These are phyloP conservation scores for Panthera leo DNA, from an alignment of 2,113 vertebrate species.

Conservation along the genomic window DNA sequence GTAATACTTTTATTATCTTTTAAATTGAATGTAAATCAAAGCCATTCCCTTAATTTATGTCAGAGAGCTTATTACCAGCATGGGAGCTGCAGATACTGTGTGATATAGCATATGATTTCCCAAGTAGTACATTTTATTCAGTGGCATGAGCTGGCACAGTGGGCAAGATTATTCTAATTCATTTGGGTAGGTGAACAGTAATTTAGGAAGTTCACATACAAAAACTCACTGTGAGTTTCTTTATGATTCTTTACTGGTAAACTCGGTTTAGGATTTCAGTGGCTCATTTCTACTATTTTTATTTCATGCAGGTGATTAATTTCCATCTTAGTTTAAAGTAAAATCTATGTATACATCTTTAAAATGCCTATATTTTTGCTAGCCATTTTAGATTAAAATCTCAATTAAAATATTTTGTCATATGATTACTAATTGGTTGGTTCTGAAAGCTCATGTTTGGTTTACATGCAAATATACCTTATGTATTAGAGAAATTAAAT, in stretches of 20 bases:
- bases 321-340: conserved; percentile 52
- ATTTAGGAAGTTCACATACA: conserved; percentile 49
- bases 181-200: conserved; percentile 51
- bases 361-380: conserved; percentile 43
- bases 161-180: conserved; percentile 70
- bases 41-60: conserved; percentile 58
- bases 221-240: conserved; percentile 54
- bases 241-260: conserved; percentile 46
- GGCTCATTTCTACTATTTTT: conserved; percentile 50
- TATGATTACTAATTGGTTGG: neutral
- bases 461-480: neutral
- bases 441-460: conserved; percentile 13
- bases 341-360: conserved; percentile 17
- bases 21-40: conserved; percentile 64
- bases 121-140: conserved; percentile 82
- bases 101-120: conserved; percentile 65
- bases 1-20: conserved; percentile 65
- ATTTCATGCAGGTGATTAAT: conserved; percentile 34
- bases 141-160: conserved; percentile 73
- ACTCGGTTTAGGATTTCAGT: conserved; percentile 32
- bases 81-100: conserved; percentile 50
- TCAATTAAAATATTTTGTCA: conserved; percentile 21
- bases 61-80: conserved; percentile 55
- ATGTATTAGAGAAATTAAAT: conserved; percentile 16
- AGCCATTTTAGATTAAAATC: conserved; percentile 27